Conservation (phyloP, 2,797 vertebrate species). For the Clarias laeviceps region DNA sequence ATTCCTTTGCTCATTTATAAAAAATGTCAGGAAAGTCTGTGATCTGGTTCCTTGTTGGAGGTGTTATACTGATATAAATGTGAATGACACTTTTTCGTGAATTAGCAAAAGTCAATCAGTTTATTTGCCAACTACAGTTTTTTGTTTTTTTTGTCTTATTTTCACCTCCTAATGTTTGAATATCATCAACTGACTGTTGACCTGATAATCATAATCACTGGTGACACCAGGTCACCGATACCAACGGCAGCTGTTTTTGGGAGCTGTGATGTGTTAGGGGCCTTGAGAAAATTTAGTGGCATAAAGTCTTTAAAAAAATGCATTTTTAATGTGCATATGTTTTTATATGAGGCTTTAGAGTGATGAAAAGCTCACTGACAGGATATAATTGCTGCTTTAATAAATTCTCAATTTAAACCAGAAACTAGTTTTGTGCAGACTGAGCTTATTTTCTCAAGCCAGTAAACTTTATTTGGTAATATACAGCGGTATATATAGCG, state of each 20-base stretch:
- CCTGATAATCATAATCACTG: constrained; percentile 5
- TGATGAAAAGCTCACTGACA: background rate
- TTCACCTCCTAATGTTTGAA: background rate
- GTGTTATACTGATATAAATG: background rate
- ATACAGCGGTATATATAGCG: background rate
- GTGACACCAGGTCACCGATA: background rate
- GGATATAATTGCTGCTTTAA: background rate
- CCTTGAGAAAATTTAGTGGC: background rate
- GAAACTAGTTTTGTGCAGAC: background rate
- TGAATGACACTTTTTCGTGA: background rate
- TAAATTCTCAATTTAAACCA: background rate
- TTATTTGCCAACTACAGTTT: no score
- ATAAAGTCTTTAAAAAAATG: background rate
- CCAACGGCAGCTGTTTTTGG: background rate
- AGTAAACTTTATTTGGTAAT: background rate
- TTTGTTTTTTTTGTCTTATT: background rate
- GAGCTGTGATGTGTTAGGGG: background rate
- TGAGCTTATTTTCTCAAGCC: background rate
- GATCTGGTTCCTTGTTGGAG: background rate
- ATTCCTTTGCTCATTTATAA: background rate
- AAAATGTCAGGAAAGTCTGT: background rate
- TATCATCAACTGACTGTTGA: background rate
- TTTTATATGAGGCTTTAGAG: background rate
- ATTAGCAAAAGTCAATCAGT: background rate
- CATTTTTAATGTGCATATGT: background rate